These are phyloP conservation scores for Xenentodon cancila DNA, from an alignment of 2,797 vertebrate species.

Conservation along the genomic window DNA sequence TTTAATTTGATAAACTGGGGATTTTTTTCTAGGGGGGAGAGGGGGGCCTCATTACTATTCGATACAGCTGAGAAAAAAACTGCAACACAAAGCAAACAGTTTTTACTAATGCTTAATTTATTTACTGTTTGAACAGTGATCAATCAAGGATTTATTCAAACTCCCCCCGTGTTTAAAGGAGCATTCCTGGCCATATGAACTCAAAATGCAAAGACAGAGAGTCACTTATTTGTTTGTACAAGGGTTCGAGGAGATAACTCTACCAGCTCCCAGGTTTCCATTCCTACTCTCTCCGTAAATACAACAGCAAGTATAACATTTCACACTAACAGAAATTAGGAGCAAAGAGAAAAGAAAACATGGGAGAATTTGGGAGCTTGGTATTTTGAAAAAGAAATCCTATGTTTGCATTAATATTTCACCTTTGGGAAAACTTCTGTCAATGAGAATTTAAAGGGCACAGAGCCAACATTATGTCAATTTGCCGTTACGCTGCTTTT, in stretches of 20 bases:
- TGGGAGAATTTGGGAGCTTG: conserved; percentile 69
- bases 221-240: conserved; percentile 33
- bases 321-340: conserved; percentile 79
- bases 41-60: conserved; percentile 6
- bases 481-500: conserved; percentile 72
- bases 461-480: conserved; percentile 74
- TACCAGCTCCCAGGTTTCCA: conserved; percentile 42
- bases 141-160: conserved; percentile 23
- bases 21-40: neutral
- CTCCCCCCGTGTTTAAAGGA: conserved; percentile 14
- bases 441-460: conserved; percentile 79
- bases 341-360: conserved; percentile 76
- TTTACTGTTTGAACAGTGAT: conserved; percentile 26
- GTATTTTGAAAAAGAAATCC: conserved; percentile 80
- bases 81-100: conserved; percentile 25
- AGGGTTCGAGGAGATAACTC: conserved; percentile 31
- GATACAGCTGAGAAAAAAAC: conserved; percentile 7
- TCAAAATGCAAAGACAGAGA: conserved; percentile 41
- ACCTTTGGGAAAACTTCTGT: conserved; percentile 82
- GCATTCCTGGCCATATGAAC: conserved; percentile 18
- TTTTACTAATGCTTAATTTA: conserved; percentile 23
- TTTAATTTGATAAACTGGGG: neutral
- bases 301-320: conserved; percentile 74
- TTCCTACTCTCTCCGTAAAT: conserved; percentile 56
- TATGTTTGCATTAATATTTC: conserved; percentile 82